A percentile compares a stretch with the other conserved stretches of the same genome.
phyloP scores from a whole-genome alignment of 2,888 invertebrate species.

The Cantharis rustica region DNA sequence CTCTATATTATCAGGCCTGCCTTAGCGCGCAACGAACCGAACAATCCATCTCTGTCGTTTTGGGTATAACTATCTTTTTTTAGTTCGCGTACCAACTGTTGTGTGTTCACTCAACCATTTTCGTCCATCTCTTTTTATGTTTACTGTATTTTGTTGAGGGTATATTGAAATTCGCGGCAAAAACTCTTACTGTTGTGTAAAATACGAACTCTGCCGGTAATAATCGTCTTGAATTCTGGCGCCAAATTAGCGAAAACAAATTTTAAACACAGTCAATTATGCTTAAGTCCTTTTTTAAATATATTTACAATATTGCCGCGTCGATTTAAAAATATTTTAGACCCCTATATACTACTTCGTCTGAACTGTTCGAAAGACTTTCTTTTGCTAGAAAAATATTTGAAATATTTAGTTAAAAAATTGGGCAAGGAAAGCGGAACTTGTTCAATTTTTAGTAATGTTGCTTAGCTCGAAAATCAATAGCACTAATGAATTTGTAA shows the following conservation, averaged over 20 bases:
- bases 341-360: neutral
- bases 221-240: slow-evolving; percentile 37
- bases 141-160: slow-evolving; percentile 35
- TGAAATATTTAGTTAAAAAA: neutral
- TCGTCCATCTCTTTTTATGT: slow-evolving; percentile 39
- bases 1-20: slow-evolving; percentile 37
- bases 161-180: slow-evolving; percentile 42
- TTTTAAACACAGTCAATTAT: neutral
- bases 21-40: slow-evolving; percentile 39
- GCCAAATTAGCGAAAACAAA: slow-evolving; percentile 39
- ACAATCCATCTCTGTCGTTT: slow-evolving; percentile 34
- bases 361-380: neutral
- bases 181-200: slow-evolving; percentile 39
- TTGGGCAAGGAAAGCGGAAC: neutral
- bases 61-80: slow-evolving; percentile 30
- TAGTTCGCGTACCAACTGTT: slow-evolving; percentile 30
- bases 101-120: slow-evolving; percentile 29
- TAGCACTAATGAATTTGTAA: slow-evolving; percentile 28
- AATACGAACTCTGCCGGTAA: slow-evolving; percentile 39
- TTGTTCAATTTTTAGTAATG: slow-evolving; percentile 2
- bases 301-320: neutral
- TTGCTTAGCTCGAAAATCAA: slow-evolving; percentile 17
- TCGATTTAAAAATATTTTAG: neutral
- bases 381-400: neutral
- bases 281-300: neutral